A percentile compares a stretch with the other conserved stretches of the same genome.
phyloP scores from a whole-genome alignment of 2,797 vertebrate species.

The Sebastes dallii region DNA sequence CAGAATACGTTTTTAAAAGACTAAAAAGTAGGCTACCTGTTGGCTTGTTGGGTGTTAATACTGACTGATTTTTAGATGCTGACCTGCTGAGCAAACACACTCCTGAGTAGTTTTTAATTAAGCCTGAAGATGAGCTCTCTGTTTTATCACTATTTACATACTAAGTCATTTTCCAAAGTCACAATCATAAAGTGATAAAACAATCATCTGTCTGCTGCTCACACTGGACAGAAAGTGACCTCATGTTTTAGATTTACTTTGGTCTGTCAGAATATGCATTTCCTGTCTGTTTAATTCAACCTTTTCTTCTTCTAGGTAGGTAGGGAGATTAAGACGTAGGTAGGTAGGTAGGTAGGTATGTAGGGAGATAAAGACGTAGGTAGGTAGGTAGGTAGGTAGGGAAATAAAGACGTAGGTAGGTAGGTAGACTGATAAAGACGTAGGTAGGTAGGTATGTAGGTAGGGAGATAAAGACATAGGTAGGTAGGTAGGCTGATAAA shows the following conservation, averaged over 20 bases:
- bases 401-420: no score
- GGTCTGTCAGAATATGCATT: background rate
- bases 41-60: background rate
- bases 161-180: constrained; percentile 19
- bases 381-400: no score
- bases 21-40: background rate
- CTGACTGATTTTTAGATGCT: background rate
- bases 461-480: no score
- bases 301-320: no score
- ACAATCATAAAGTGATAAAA: constrained; percentile 18
- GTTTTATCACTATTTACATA: constrained; percentile 29
- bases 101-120: background rate
- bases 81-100: background rate
- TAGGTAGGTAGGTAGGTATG: no score
- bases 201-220: background rate
- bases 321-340: no score
- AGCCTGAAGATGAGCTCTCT: background rate
- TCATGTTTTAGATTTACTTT: background rate
- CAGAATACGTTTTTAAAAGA: no score
- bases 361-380: no score
- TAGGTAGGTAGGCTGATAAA: no score
- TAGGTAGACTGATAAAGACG: no score
- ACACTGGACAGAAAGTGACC: background rate
- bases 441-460: no score
- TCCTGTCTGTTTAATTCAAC: background rate